A percentile compares a stretch with the other conserved stretches of the same genome.
Conservation (phyloP, 2,113 vertebrate genomes). For the Elaphurus davidianus region DNA sequence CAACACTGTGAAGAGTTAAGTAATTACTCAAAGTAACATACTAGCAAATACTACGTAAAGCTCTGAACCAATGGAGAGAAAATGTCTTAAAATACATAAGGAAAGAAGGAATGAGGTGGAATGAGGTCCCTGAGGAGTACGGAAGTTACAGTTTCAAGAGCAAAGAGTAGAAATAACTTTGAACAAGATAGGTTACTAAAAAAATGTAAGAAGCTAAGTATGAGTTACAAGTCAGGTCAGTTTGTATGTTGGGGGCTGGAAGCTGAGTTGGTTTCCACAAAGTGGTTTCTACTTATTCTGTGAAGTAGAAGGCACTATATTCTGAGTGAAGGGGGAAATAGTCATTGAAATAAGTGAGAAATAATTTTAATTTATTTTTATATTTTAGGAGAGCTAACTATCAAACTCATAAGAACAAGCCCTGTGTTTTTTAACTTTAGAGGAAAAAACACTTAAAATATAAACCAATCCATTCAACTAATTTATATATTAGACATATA, state of each 20-base stretch:
- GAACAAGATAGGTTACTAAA: background rate
- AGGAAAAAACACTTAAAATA: background rate
- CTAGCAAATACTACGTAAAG: background rate
- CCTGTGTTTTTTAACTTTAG: background rate
- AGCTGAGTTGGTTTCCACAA: background rate
- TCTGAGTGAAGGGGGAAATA: background rate
- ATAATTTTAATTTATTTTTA: background rate
- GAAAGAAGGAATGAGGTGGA: background rate
- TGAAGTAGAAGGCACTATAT: background rate
- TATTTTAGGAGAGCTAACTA: background rate
- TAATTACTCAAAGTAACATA: background rate
- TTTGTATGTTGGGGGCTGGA: background rate
- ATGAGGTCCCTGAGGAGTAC: background rate
- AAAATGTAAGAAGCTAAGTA: background rate
- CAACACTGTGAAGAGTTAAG: background rate
- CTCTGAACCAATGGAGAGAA: background rate
- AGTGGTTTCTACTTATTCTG: background rate
- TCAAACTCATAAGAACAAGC: background rate
- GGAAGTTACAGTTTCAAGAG: background rate
- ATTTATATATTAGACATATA: background rate
- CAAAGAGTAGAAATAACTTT: background rate
- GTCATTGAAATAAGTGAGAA: background rate
- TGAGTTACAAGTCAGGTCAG: background rate
- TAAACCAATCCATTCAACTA: background rate
- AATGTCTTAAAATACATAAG: background rate